Conservation (phyloP, 2,888 invertebrate genomes). For the Adela reaumurella region DNA sequence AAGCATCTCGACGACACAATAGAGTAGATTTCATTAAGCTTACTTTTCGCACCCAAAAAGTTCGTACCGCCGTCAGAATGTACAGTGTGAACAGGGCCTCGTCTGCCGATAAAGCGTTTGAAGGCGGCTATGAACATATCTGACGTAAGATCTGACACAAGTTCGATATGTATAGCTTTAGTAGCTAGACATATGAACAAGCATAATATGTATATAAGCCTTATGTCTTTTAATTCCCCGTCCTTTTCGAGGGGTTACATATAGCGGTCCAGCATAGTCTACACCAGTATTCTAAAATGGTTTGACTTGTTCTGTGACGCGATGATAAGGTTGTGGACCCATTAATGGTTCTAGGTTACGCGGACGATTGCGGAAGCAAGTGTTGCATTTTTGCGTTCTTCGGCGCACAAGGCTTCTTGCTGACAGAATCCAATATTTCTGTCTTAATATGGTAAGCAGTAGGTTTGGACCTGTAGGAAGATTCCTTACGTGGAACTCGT, state of each 20-base stretch:
- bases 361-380: too few species aligned
- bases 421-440: too few species aligned
- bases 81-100: slow-evolving; percentile 3
- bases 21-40: background rate
- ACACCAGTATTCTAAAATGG: background rate
- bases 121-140: slow-evolving; percentile 5
- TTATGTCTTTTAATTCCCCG: slow-evolving; percentile 2
- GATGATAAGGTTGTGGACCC: too few species aligned
- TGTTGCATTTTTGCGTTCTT: too few species aligned
- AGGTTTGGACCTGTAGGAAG: too few species aligned
- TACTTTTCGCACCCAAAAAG: slow-evolving; percentile 5
- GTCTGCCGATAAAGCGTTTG: slow-evolving; percentile 7
- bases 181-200: slow-evolving; percentile 6
- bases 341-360: too few species aligned
- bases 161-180: slow-evolving; percentile 8
- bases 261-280: slow-evolving; percentile 3
- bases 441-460: too few species aligned
- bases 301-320: too few species aligned
- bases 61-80: slow-evolving; percentile 7
- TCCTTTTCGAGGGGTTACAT: background rate
- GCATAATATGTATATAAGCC: too few species aligned
- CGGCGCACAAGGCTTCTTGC: too few species aligned
- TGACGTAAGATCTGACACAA: slow-evolving; percentile 4
- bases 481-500: too few species aligned
- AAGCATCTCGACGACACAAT: too few species aligned